Base-by-base conservation (phyloP, 1,140 invertebrate genomes). In the Eriosoma lanigerum region DNA sequence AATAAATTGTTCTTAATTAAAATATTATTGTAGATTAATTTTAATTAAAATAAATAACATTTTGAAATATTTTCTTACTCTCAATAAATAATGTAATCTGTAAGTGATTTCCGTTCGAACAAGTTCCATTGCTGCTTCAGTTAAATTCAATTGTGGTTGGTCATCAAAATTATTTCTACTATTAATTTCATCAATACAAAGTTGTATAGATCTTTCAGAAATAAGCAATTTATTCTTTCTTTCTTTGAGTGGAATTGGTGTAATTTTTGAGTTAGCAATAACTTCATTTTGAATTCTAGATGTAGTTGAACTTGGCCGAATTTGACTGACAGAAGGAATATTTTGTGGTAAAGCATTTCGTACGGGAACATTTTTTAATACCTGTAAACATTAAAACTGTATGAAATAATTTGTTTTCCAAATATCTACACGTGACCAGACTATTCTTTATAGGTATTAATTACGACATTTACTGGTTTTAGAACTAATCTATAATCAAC, bases 71-170 rank as follows among this genome's bases (percentile, higher is more conserved):
- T n/a, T 26, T 46, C 56, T 44, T 78, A 78, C 75, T 56, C 75
- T 62, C 29, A 78, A 26, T 46, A 78, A 78, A 60, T 78, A 48
- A 78, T 62, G 62, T 60, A 78, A 78, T 48, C 38, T 78, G 24
- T 48, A 60, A 10, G 75, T 60, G 26, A 78, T 56, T 78, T 78
- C 75, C 9, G 56, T 15, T 62, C 48, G 75, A 1, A 78, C 10
- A 10, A 24, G 19, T 29, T 48, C 13, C 1, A 62, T n/a, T 21
- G 52, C 54, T 26, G 13, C 13, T 5, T 58, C 52, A 60, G n/a
- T 48, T 26, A 78, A 9, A 3, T 19, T 46, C 19, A 19, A 19
- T 44, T 1, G n/a, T 48, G 56, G 21, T 19, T 21, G 19, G 38
- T 60, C 38, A 17, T 24, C 21, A 12, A 17, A 4, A 60, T 24